A percentile compares a stretch with the other conserved stretches of the same genome.
Conservation (phyloP, 2,888 invertebrate genomes). For the Lasioglossum calceatum region DNA sequence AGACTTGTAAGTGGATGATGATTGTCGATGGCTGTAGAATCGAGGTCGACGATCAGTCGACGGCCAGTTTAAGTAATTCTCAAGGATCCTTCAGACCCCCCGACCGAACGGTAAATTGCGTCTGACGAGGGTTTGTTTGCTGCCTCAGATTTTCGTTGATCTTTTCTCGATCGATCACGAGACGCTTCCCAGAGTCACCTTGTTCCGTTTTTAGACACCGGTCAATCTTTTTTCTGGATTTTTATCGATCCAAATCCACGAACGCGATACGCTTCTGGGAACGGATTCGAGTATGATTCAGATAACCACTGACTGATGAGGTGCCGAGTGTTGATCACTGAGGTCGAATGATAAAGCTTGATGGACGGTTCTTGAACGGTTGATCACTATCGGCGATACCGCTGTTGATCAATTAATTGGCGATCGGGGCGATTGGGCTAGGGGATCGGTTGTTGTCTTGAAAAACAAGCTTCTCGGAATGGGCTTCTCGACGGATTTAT, state of each 20-base stretch:
- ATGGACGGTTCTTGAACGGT: conserved; percentile 5
- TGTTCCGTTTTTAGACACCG: not conserved
- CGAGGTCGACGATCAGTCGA: conserved; percentile 28
- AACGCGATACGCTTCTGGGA: not conserved
- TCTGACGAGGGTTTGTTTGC: conserved; percentile 23
- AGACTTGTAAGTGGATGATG: conserved; percentile 87
- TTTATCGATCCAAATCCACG: conserved; percentile 4
- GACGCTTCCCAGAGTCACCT: not conserved
- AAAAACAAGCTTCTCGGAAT: not conserved
- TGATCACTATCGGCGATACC: conserved; percentile 8
- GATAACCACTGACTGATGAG: not conserved
- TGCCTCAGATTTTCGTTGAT: not conserved
- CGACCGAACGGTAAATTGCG: not conserved
- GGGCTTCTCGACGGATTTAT: rapidly evolving
- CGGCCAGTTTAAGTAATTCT: conserved; percentile 9
- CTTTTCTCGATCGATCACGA: not conserved
- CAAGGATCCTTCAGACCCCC: not conserved
- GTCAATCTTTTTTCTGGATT: not conserved
- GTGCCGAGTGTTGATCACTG: not conserved
- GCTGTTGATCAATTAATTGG: not conserved
- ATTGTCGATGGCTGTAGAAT: not conserved
- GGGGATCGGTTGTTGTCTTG: not conserved
- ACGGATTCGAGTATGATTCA: not conserved
- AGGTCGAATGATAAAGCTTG: not conserved
- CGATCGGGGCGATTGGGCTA: not conserved